A percentile compares a stretch with the other conserved stretches of the same genome.
phyloP scores from a whole-genome alignment of 2,888 invertebrate species.

The Lottia scabra region DNA sequence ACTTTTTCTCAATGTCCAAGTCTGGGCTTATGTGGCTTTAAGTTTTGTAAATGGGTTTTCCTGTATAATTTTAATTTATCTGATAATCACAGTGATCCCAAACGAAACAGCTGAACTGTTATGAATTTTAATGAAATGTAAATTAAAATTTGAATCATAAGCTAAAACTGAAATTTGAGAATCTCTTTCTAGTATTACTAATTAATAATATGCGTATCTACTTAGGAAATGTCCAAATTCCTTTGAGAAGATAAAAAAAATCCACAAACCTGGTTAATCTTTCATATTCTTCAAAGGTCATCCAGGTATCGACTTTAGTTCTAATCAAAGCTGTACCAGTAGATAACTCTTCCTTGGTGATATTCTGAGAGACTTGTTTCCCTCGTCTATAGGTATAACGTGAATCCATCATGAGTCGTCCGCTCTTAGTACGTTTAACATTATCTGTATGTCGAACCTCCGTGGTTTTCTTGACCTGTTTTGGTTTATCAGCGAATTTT shows the following conservation, averaged over 20 bases:
- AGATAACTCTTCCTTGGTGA: slow-evolving; percentile 54
- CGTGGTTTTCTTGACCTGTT: slow-evolving; percentile 46
- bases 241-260: neutral
- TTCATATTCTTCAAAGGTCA: slow-evolving; percentile 66
- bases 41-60: no score
- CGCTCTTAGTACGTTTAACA: slow-evolving; percentile 50
- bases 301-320: slow-evolving; percentile 62
- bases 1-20: no score
- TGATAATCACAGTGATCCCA: no score
- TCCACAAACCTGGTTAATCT: slow-evolving; percentile 53
- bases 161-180: no score
- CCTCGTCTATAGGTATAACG: slow-evolving; percentile 50
- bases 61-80: no score
- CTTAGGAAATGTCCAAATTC: no score
- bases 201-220: no score
- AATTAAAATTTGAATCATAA: no score
- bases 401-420: slow-evolving; percentile 50
- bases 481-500: slow-evolving; percentile 50
- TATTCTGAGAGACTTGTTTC: slow-evolving; percentile 38
- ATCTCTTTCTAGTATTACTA: no score
- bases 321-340: slow-evolving; percentile 61
- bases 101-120: no score
- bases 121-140: no score
- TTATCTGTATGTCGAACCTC: slow-evolving; percentile 54
- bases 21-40: no score